Evolutionary conservation across 2,888 invertebrate species (phyloP).

Genomic region (Diarsia rubi): DNA sequence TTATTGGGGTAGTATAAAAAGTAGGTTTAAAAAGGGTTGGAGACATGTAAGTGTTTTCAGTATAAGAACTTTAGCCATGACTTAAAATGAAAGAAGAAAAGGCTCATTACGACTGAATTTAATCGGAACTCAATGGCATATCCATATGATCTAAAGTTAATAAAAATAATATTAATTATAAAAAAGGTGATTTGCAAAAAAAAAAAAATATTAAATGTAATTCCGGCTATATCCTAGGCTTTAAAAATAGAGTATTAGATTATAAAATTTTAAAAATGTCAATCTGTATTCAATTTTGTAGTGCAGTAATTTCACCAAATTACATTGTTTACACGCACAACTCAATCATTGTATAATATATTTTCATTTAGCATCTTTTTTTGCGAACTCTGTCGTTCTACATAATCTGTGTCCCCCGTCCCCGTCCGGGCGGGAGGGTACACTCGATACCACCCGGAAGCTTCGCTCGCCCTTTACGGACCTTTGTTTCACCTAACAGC

Average conservation of each 20-base stretch:
- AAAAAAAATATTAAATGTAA: background rate
- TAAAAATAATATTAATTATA: background rate
- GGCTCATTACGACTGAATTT: background rate
- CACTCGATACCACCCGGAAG: conserved; percentile 79
- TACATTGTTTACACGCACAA: too few species aligned
- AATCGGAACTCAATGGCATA: background rate
- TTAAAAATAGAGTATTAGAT: too few species aligned
- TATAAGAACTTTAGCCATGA: background rate
- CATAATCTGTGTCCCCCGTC: conserved; percentile 71
- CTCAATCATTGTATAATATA: too few species aligned
- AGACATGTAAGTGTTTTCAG: background rate
- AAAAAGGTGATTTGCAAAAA: background rate
- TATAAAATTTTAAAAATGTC: too few species aligned
- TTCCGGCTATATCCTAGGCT: too few species aligned
- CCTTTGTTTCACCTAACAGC: conserved; percentile 84
- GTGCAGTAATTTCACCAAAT: background rate
- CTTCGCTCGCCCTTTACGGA: conserved; percentile 84
- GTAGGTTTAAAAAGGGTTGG: background rate
- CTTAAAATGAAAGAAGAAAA: background rate
- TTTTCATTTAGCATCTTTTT: background rate
- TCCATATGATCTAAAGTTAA: background rate
- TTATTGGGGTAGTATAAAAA: conserved; percentile 13
- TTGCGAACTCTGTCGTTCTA: conserved; percentile 35
- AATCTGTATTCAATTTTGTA: too few species aligned
- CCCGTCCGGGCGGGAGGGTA: conserved; percentile 72